Evolutionary conservation across 2,113 vertebrate genomes (phyloP), one percentile per base, ranked within the genome.

Genomic region (Bos taurus): DNA sequence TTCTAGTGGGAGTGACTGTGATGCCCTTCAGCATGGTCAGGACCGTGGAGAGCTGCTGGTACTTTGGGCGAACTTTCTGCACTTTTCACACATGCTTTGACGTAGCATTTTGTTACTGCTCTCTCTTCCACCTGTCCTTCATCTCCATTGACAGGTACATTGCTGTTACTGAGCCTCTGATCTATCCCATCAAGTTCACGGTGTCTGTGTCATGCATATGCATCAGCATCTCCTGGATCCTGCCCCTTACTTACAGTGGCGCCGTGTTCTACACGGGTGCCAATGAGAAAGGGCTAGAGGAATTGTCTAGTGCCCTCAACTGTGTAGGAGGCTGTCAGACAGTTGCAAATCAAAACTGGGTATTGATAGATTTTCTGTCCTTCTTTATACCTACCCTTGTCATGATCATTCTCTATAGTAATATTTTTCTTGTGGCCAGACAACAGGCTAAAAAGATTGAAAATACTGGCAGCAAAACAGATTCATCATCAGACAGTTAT

Each of bases 41-140:
- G 9, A 36, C 67, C 0, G 19, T 71, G 67, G 67, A 71, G 67
- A 71, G n/a, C 67, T 71, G 64, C n/a, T 71, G n/a, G 64, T 71
- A 71, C 64, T 71, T 71, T 5, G 64, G 64, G n/a, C 4, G 2
- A n/a, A 21, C 4, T 36, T 36, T 71, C n/a, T 71, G 64, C 5
- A 21, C 64, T 71, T 36, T 71, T 2, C n/a, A 71, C 64, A 71
- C 7, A 2, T 36, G 33, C 64, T 71, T 1, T 71, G 64, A 71
- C 0, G 9, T 0, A 0, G 64, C 64, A 19, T 71, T 71, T 1
- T 71, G 64, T 36, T 71, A 71, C 64, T 71, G 1, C 5, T 71
- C n/a, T 36, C 64, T 71, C n/a, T 71, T n/a, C n/a, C n/a, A 71
- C n/a, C 4, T 71, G 64, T 71, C 8, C 19, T 71, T 71, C 64